phyloP scores from a whole-genome alignment of 2,113 vertebrate species.

The Theristicus caerulescens region DNA sequence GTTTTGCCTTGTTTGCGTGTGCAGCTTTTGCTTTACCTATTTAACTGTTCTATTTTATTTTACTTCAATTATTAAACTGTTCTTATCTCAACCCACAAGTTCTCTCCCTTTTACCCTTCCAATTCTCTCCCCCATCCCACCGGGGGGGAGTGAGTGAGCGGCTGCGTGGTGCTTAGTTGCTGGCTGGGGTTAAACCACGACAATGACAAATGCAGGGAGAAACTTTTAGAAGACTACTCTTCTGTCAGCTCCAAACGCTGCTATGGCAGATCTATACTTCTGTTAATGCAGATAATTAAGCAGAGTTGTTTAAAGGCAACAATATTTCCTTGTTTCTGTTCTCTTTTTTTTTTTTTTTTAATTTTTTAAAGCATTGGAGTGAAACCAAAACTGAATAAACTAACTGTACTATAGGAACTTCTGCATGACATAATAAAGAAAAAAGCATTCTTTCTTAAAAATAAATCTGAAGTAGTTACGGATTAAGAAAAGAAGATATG shows the following conservation, averaged over 20 bases:
- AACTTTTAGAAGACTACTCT: neutral
- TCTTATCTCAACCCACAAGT: too few species aligned
- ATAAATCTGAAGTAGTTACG: neutral
- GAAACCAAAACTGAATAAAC: neutral
- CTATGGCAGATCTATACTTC: neutral
- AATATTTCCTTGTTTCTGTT: neutral
- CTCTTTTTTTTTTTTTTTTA: neutral
- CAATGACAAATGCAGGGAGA: neutral
- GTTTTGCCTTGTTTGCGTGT: too few species aligned
- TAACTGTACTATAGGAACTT: neutral
- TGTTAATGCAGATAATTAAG: neutral
- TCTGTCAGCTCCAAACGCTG: neutral
- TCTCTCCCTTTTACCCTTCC: too few species aligned
- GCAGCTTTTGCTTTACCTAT: too few species aligned
- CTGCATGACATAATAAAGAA: neutral
- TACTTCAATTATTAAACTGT: too few species aligned
- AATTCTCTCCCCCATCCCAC: too few species aligned
- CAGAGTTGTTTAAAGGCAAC: neutral
- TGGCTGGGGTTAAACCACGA: too few species aligned
- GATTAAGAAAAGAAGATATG: neutral
- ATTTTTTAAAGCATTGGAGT: neutral
- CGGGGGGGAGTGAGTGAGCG: too few species aligned
- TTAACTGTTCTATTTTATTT: too few species aligned
- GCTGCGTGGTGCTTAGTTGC: too few species aligned
- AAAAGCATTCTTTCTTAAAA: neutral